Conservation (phyloP, 1,140 invertebrate species). For the Drosophila truncata region DNA sequence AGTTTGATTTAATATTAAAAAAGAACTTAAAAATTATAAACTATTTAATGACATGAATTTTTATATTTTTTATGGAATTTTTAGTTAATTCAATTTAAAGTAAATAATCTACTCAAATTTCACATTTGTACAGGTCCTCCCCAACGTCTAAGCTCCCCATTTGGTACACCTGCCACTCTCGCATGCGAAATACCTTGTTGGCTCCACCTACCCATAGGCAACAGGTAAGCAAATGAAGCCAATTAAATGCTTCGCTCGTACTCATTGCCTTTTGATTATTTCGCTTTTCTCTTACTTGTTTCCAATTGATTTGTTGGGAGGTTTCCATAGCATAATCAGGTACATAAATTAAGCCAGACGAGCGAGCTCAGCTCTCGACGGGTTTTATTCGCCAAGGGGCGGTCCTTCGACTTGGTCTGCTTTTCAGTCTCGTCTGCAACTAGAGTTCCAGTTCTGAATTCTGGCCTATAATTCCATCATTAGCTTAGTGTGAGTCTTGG, state of each 20-base stretch:
- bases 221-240: slow-evolving; percentile 49
- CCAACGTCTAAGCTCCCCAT: neutral
- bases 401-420: slow-evolving; percentile 26
- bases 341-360: slow-evolving; percentile 67
- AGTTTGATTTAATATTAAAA: too few species aligned
- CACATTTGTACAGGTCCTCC: slow-evolving; percentile 12
- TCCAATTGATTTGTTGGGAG: slow-evolving; percentile 71
- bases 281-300: slow-evolving; percentile 39
- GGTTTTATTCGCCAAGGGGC: slow-evolving; percentile 46
- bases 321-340: slow-evolving; percentile 60
- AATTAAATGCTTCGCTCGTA: slow-evolving; percentile 65
- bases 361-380: slow-evolving; percentile 4
- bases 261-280: slow-evolving; percentile 52
- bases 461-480: slow-evolving; percentile 67
- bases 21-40: too few species aligned
- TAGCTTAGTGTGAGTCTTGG: slow-evolving; percentile 34
- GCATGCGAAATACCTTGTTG: slow-evolving; percentile 32
- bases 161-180: slow-evolving; percentile 15
- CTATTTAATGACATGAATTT: too few species aligned
- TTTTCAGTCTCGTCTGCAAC: neutral
- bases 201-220: slow-evolving; percentile 56
- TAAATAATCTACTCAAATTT: neutral
- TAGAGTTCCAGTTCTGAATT: slow-evolving; percentile 27
- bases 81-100: too few species aligned
- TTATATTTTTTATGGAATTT: too few species aligned